Evolutionary conservation across 2,113 vertebrate species (phyloP).

Genomic region (Takifugu bimaculatus): DNA sequence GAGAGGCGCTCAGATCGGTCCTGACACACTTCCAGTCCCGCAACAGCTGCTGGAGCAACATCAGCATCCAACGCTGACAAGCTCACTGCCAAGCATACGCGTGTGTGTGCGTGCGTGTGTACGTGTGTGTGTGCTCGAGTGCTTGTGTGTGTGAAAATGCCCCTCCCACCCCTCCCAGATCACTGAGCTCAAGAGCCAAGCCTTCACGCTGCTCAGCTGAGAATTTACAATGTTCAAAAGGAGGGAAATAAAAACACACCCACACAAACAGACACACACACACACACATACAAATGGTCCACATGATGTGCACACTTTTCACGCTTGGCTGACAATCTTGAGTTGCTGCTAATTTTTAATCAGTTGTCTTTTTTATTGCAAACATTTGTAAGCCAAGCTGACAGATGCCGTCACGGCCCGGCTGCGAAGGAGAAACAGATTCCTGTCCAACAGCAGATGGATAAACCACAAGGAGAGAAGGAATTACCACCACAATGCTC

Average conservation of each 20-base stretch:
- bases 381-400: constrained; percentile 13
- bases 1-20: neutral
- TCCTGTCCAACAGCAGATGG: neutral
- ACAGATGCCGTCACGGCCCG: constrained; percentile 30
- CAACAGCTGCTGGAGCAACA: constrained; percentile 49
- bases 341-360: neutral
- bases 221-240: too few relatives aligned
- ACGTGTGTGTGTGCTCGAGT: constrained; percentile 21
- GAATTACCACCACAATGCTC: neutral
- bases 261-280: constrained; percentile 10
- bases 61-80: constrained; percentile 51
- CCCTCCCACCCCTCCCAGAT: constrained; percentile 57
- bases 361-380: constrained; percentile 12
- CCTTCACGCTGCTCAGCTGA: constrained; percentile 21
- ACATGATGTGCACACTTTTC: constrained; percentile 2
- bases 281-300: constrained; percentile 1
- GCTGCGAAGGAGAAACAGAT: constrained; percentile 20
- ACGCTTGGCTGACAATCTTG: neutral
- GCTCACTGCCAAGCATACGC: constrained; percentile 32
- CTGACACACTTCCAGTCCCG: constrained; percentile 20
- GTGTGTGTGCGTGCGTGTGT: constrained; percentile 26
- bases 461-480: constrained; percentile 2
- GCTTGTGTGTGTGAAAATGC: constrained; percentile 24
- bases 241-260: neutral
- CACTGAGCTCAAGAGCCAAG: constrained; percentile 40